phyloP scores from a whole-genome alignment of 2,797 vertebrate species.

The Anguilla obscura region DNA sequence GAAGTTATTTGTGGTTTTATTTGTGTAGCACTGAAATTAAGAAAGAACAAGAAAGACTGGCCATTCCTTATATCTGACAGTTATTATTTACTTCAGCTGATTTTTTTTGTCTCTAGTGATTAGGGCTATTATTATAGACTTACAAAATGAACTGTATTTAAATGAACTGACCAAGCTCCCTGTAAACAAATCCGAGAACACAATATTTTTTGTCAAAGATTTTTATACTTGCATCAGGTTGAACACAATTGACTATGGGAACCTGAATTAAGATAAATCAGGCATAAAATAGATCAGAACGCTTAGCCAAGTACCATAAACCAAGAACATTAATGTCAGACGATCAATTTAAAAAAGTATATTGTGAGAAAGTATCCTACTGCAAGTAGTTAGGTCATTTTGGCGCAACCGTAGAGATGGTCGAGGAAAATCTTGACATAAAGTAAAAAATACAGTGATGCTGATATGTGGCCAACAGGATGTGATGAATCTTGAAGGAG shows the following conservation, averaged over 20 bases:
- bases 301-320: not conserved
- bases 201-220: not conserved
- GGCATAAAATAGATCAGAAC: not conserved
- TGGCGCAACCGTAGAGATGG: not conserved
- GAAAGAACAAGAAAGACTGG: not conserved
- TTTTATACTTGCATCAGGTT: not conserved
- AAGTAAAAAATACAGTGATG: not conserved
- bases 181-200: not conserved
- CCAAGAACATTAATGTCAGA: not conserved
- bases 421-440: not conserved
- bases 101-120: not conserved
- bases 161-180: not conserved
- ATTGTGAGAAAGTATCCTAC: not conserved
- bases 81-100: not conserved
- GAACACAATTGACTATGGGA: not conserved
- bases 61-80: not conserved
- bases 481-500: not conserved
- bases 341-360: not conserved
- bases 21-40: not conserved
- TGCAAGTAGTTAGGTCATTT: not conserved
- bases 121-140: not conserved
- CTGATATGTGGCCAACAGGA: not conserved
- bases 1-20: not conserved
- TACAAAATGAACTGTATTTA: not conserved
- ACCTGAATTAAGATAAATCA: no score